These are phyloP conservation scores for Gila robusta DNA, from an alignment of 2,797 vertebrate genomes.

Conservation along the genomic window DNA sequence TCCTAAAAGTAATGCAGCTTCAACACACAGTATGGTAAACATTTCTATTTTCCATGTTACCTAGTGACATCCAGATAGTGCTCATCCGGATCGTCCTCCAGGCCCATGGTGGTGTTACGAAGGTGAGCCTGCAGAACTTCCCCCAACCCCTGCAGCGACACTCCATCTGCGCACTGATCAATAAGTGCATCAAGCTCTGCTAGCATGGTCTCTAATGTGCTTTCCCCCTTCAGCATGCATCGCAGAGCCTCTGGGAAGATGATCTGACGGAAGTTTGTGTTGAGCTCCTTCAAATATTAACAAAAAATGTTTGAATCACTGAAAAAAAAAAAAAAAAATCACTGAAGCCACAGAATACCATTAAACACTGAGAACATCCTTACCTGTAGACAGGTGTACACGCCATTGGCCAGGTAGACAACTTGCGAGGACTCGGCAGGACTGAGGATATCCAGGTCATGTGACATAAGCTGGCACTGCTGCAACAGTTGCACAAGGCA, in stretches of 20 bases:
- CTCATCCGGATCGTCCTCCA: conserved; percentile 88
- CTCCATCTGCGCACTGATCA: conserved; percentile 93
- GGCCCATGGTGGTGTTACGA: conserved; percentile 84
- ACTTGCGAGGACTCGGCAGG: conserved; percentile 88
- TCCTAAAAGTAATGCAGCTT: background rate
- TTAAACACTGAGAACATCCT: background rate
- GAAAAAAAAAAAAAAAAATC: background rate
- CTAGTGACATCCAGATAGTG: conserved; percentile 94
- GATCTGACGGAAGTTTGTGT: conserved; percentile 98
- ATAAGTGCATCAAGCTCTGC: conserved; percentile 91
- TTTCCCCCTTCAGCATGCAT: conserved; percentile 94
- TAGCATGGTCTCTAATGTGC: conserved; percentile 94
- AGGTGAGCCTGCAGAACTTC: conserved; percentile 89
- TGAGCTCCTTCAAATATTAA: conserved; percentile 85
- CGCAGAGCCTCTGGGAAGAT: conserved; percentile 97
- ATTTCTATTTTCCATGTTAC: conserved; percentile 57
- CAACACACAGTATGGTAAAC: background rate
- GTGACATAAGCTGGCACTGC: conserved; percentile 89
- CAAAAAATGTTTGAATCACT: background rate
- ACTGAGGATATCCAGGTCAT: conserved; percentile 92
- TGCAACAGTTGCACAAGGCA: conserved; percentile 91
- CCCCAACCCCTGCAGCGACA: conserved; percentile 87
- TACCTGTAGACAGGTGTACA: conserved; percentile 97
- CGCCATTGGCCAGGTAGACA: conserved; percentile 92
- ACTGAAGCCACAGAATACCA: background rate